Base-by-base conservation (phyloP, 2,797 vertebrate genomes). In the Pagetopsis macropterus region DNA sequence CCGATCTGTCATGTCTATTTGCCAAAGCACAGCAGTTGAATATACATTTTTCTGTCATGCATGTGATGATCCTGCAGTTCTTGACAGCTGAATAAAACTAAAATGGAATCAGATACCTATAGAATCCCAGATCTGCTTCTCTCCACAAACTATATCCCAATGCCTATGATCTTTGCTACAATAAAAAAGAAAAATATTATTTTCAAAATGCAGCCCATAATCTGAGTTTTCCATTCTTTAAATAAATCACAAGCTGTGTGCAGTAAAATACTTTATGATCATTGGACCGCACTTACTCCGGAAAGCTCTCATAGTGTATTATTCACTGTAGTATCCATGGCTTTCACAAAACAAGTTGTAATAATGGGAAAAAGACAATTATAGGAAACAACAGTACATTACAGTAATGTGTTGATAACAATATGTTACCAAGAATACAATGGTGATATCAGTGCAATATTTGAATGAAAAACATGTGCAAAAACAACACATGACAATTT, bases 1-100 rank as follows among this genome's bases (percentile, higher is more conserved):
- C 54, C 41, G 8, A 56, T 71, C 40, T 51, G 58, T 58, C 16
- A 44, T 69, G 48, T 81, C 75, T 70, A 14, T 40, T 57, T 56
- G 45, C 75, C 57, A 71, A 72, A 37, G 76, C 63, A 14, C 43
- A 56, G 46, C 55, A 19, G 44, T 48, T 62, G 27, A 62, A 73
- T 57, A 55, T 51, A 33, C 49, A 51, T 69, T 23, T 23, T 46
- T 40, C 40, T 66, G 31, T 73, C 44, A 50, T 70, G 65, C 62
- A 51, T 64, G 52, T 37, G 58, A 67, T 64, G 58, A 67, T 64
- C 65, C 40, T 49, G 59, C 40, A 44, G 49, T 58, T 48, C 17
- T 52, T 14, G 6, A 68, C 37, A 45, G 10, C 52, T 62, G 45
- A 64, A 45, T 19, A 15, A 0, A 60, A 73, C 54, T 62, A 15